Conservation (phyloP, 2,113 vertebrate genomes). For the Silurus glanis region DNA sequence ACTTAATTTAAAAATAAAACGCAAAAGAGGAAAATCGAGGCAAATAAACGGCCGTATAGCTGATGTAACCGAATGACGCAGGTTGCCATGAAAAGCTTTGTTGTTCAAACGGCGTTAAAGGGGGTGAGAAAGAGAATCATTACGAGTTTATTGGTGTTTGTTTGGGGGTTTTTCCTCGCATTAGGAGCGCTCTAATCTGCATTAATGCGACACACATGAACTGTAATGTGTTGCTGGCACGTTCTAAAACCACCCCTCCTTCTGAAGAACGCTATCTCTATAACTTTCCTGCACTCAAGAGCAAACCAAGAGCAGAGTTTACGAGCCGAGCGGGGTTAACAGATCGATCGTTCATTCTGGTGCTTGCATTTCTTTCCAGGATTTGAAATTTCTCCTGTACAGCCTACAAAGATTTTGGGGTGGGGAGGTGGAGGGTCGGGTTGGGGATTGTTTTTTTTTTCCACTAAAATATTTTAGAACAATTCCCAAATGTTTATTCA, state of each 20-base stretch:
- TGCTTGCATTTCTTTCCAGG: neutral
- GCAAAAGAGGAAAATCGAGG: conserved; percentile 57
- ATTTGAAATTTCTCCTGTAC: neutral
- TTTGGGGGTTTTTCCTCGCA: conserved; percentile 46
- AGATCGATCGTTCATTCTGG: neutral
- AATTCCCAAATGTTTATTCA: neutral
- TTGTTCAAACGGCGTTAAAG: conserved; percentile 58
- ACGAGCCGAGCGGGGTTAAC: neutral
- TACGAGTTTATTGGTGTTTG: conserved; percentile 62
- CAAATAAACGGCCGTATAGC: conserved; percentile 61
- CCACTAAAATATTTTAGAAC: neutral
- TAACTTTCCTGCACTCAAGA: conserved; percentile 34
- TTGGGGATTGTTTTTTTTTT: neutral
- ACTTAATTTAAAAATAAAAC: conserved; percentile 39
- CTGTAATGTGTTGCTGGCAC: conserved; percentile 35
- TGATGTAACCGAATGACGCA: conserved; percentile 56
- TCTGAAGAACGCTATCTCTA: conserved; percentile 54
- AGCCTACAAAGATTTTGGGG: neutral
- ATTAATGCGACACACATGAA: conserved; percentile 67
- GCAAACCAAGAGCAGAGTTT: neutral
- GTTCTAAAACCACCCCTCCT: conserved; percentile 46
- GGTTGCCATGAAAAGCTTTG: conserved; percentile 51
- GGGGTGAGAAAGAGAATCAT: conserved; percentile 54
- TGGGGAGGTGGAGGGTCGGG: neutral
- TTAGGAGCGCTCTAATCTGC: conserved; percentile 60